Evolutionary conservation across 1,140 invertebrate species (phyloP), one percentile per base, ranked within the genome.

Genomic region (Drosophila pachea): DNA sequence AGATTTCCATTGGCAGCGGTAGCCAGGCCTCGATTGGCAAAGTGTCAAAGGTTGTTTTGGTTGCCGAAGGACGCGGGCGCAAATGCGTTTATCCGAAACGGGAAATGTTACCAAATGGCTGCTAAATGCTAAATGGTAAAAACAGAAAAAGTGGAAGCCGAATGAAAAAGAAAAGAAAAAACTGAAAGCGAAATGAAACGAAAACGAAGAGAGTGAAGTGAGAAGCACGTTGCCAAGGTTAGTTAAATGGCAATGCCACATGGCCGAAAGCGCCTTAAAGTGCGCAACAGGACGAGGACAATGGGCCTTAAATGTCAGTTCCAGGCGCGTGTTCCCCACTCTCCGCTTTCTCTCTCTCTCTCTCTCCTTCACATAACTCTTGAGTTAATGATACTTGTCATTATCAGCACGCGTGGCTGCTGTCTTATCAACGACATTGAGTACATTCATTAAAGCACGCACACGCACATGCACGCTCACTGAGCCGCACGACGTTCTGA

Each of bases 361-460:
- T 33, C 29, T 49, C 16, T 33, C 12, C 32, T 22, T 22, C 22
- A 22, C 22, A 22, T 22, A 22, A 22, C 62, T 47, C 62, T 67
- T 65, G 36, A 78, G 78, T 75, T 79, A 79, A 84, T 86, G 79
- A 86, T 86, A 86, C 79, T 79, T 82, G 78, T 86, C 69, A 76
- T 84, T 84, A 84, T 83, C 76, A 66, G 77, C 63, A 60, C 38
- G 38, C 49, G 32, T 33, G 49, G n/a, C 12, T 52, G 32, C 12
- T 16, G 49, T 36, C 49, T 52, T 52, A 52, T 52, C 49, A 35
- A 12, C 32, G 49, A 36, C 50, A 42, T 62, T 62, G 74, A 76
- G 76, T 59, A 71, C 61, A 78, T 52, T 52, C 49, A 52, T 52
- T 52, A 50, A 50, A 35, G 49, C 62, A 52, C 67, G 67, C 72